Conservation (phyloP, 2,797 vertebrate species). For the Pachyuromys duprasi region DNA sequence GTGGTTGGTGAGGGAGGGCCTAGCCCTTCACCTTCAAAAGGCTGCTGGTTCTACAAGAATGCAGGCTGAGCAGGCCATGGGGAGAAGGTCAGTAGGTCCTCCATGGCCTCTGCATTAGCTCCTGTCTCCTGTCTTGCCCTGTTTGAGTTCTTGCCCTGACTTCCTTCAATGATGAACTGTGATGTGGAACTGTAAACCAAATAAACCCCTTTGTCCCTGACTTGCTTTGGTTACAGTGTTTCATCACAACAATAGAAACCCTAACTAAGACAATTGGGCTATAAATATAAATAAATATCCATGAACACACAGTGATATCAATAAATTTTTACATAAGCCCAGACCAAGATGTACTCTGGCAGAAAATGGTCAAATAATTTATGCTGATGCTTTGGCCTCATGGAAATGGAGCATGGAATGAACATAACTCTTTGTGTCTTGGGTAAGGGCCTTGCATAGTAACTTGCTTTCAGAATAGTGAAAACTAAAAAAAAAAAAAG, state of each 20-base stretch:
- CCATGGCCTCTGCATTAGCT: neutral
- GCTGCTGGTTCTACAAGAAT: neutral
- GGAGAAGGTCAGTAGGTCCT: neutral
- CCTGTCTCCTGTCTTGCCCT: neutral
- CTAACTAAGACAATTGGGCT: neutral
- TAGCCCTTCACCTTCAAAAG: too few relatives aligned
- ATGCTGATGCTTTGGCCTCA: neutral
- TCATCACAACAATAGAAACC: neutral
- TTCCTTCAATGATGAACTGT: neutral
- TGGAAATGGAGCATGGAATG: neutral
- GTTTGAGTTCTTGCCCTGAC: neutral
- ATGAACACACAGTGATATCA: neutral
- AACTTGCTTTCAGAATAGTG: neutral
- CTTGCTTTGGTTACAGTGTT: neutral
- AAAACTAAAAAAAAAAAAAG: neutral
- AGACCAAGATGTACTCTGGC: neutral
- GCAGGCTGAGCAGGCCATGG: neutral
- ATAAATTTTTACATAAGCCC: neutral
- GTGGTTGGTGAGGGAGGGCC: neutral
- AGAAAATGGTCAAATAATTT: conserved; percentile 2
- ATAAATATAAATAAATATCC: neutral
- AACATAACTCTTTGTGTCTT: neutral
- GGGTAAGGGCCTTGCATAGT: too few relatives aligned
- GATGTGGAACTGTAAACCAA: neutral
- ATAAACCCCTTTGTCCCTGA: neutral